Evolutionary conservation across 1,140 invertebrate genomes (phyloP).

Genomic region (Vollenhovia emeryi): DNA sequence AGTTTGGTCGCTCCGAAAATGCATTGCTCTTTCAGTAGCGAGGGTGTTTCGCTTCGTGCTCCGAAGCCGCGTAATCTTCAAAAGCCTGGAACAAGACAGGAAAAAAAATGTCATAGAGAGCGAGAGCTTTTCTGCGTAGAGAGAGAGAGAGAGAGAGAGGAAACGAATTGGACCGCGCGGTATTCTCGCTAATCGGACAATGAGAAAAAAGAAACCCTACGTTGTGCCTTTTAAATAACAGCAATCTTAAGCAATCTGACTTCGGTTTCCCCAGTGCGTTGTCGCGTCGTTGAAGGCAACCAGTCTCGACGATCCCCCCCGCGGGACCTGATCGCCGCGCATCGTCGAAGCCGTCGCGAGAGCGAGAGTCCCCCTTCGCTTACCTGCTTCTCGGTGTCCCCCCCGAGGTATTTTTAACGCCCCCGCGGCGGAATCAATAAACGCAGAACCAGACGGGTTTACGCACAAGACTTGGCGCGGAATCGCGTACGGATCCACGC

Average conservation of each 20-base stretch:
- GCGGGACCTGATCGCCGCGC: background rate
- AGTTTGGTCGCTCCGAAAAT: slow-evolving; percentile 29
- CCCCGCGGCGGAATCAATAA: slow-evolving; percentile 13
- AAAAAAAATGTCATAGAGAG: slow-evolving; percentile 3
- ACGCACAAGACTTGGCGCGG: slow-evolving; percentile 62
- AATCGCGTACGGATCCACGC: slow-evolving; percentile 50
- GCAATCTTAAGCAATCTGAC: slow-evolving; percentile 31
- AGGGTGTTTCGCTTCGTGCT: slow-evolving; percentile 13
- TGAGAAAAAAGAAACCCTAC: slow-evolving; percentile 49
- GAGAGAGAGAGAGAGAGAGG: no score
- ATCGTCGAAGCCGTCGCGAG: slow-evolving; percentile 1
- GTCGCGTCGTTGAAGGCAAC: background rate
- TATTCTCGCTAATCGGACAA: slow-evolving; percentile 30
- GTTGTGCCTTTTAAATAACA: slow-evolving; percentile 57
- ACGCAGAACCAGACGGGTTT: slow-evolving; percentile 64
- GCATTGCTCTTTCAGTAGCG: slow-evolving; percentile 32
- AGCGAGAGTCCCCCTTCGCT: slow-evolving; percentile 14
- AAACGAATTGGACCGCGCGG: background rate
- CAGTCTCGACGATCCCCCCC: background rate
- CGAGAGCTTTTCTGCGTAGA: background rate
- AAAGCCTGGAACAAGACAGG: background rate
- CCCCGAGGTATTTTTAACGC: slow-evolving; percentile 34
- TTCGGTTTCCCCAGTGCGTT: slow-evolving; percentile 25
- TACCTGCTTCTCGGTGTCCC: slow-evolving; percentile 13
- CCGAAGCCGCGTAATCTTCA: slow-evolving; percentile 4